These are phyloP conservation scores for Dryobotodes eremita DNA, from an alignment of 2,888 invertebrate genomes.

Conservation along the genomic window DNA sequence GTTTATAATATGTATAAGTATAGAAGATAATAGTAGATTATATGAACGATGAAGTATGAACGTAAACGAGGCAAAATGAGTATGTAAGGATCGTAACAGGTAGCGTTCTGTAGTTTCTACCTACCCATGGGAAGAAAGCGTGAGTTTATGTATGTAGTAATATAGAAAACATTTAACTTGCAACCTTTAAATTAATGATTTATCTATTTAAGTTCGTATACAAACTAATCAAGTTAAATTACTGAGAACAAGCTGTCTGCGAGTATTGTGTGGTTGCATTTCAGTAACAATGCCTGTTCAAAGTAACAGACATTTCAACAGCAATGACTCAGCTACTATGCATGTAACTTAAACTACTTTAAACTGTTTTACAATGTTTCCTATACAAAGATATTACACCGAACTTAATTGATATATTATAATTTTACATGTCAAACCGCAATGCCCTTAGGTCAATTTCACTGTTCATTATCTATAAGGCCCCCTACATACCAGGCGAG, in stretches of 20 bases:
- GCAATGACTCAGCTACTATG: slow-evolving; percentile 55
- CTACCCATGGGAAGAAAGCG: no score
- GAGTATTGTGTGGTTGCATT: slow-evolving; percentile 33
- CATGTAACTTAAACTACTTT: slow-evolving; percentile 33
- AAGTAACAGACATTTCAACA: slow-evolving; percentile 51
- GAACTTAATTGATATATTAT: slow-evolving; percentile 57
- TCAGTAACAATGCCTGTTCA: slow-evolving; percentile 52
- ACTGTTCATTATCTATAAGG: slow-evolving; percentile 54
- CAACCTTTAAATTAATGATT: slow-evolving; percentile 1
- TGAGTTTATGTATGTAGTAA: no score
- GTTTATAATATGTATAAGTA: not conserved
- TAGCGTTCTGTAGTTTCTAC: no score
- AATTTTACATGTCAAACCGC: slow-evolving; percentile 65
- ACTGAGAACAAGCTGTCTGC: slow-evolving; percentile 27
- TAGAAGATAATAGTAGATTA: not conserved
- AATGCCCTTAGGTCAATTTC: slow-evolving; percentile 62
- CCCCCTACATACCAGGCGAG: slow-evolving; percentile 45
- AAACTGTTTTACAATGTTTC: slow-evolving; percentile 53
- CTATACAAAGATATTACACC: slow-evolving; percentile 44
- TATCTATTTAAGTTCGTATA: not conserved
- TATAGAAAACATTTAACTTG: no score
- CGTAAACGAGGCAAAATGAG: no score
- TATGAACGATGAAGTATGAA: no score
- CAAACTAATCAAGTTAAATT: slow-evolving; percentile 20
- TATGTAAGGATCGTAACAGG: no score